Percentiles rank a stretch among this genome's conserved stretches.
Evolutionary conservation across 2,113 vertebrate species (phyloP).

Genomic region (Perca schrenkii): DNA sequence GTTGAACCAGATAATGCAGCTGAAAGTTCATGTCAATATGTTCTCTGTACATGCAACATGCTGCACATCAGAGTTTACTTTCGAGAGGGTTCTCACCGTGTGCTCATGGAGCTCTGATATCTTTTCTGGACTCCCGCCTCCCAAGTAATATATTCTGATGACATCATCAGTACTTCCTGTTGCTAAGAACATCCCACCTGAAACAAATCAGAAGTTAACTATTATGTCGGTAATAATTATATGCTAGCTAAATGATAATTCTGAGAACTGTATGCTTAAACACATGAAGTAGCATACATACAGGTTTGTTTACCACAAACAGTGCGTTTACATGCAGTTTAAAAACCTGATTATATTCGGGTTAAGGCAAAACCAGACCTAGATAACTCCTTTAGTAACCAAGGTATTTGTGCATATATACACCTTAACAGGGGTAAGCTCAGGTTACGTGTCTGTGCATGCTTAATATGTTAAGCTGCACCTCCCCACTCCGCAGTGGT

Average conservation of each 20-base stretch:
- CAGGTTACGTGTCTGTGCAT: too few relatives aligned
- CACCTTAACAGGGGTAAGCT: too few relatives aligned
- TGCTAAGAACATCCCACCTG: slow-evolving; percentile 97
- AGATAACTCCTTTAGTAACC: too few relatives aligned
- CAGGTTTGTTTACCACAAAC: background rate
- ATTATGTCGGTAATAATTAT: background rate
- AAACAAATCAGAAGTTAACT: background rate
- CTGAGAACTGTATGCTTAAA: background rate
- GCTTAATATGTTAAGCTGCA: too few relatives aligned
- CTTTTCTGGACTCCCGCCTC: slow-evolving; percentile 93
- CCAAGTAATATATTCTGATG: slow-evolving; percentile 98
- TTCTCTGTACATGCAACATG: slow-evolving; percentile 31
- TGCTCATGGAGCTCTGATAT: slow-evolving; percentile 94
- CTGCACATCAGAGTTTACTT: background rate
- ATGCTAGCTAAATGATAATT: background rate
- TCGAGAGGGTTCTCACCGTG: slow-evolving; percentile 84
- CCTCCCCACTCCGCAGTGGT: too few relatives aligned
- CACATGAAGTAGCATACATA: background rate
- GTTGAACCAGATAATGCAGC: slow-evolving; percentile 7
- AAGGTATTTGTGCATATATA: too few relatives aligned
- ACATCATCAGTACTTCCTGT: slow-evolving; percentile 98
- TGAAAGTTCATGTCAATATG: background rate
- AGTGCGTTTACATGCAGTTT: background rate
- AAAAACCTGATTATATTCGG: too few relatives aligned
- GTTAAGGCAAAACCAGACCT: too few relatives aligned